A percentile compares a stretch with the other conserved stretches of the same genome.
phyloP scores from a whole-genome alignment of 2,113 vertebrate species.

The Callospermophilus lateralis region DNA sequence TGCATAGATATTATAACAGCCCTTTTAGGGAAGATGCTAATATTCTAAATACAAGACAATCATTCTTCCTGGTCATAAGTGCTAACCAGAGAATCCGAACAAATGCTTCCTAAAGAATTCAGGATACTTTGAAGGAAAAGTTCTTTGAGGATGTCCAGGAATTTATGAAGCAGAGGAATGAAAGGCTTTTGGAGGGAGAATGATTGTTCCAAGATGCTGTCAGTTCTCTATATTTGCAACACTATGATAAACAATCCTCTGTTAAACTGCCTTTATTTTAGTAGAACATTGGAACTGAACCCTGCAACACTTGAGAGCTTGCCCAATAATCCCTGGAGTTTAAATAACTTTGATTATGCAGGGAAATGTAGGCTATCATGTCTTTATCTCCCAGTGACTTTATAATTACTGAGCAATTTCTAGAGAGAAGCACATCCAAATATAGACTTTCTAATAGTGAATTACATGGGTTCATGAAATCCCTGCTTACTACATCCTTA shows the following conservation, averaged over 20 bases:
- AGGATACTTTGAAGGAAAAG: neutral
- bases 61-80: neutral
- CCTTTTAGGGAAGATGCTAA: neutral
- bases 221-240: neutral
- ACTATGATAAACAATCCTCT: neutral
- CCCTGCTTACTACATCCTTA: neutral
- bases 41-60: neutral
- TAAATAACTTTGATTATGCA: neutral
- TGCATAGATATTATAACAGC: neutral
- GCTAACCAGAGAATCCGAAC: neutral
- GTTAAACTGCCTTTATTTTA: constrained; percentile 47
- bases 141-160: neutral
- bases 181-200: neutral
- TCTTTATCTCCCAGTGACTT: constrained; percentile 4
- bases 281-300: constrained; percentile 42
- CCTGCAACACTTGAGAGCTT: neutral
- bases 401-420: constrained; percentile 12
- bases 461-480: neutral
- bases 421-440: neutral
- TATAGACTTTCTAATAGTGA: neutral
- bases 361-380: neutral
- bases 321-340: neutral
- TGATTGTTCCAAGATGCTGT: neutral
- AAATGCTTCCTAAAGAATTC: neutral
- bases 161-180: neutral